Evolutionary conservation across 2,113 vertebrate genomes (phyloP).

Genomic region (Leuciscus idus): DNA sequence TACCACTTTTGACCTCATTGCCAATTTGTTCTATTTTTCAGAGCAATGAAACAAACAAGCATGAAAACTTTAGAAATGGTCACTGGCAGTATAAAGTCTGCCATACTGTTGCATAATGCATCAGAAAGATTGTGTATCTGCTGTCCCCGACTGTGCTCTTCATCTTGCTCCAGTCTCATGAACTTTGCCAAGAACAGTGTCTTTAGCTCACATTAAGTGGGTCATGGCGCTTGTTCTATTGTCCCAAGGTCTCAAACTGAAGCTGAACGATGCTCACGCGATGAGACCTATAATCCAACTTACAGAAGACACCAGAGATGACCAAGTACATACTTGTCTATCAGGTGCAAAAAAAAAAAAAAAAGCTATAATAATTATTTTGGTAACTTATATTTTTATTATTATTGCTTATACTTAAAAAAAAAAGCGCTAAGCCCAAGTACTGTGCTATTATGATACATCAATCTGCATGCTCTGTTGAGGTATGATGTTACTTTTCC

Average conservation of each 20-base stretch:
- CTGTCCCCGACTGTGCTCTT: constrained; percentile 29
- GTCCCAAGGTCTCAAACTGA: constrained; percentile 47
- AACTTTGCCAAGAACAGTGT: constrained; percentile 50
- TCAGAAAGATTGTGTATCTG: constrained; percentile 50
- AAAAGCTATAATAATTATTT: no score
- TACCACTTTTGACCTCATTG: neutral
- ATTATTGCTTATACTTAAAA: neutral
- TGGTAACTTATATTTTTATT: neutral
- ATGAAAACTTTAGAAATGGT: neutral
- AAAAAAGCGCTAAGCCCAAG: neutral
- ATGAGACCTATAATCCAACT: constrained; percentile 7
- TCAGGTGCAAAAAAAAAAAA: neutral
- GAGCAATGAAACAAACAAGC: constrained; percentile 29
- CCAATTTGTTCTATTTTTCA: constrained; percentile 26
- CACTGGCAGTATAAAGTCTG: constrained; percentile 29
- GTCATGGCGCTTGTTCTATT: constrained; percentile 47
- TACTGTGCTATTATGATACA: no score
- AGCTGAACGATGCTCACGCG: constrained; percentile 37
- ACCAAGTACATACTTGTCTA: neutral
- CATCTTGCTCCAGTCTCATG: constrained; percentile 52
- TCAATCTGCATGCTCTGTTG: no score
- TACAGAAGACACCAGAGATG: neutral
- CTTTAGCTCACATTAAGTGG: constrained; percentile 57
- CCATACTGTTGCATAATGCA: constrained; percentile 60
- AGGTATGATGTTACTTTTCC: no score